phyloP scores from a whole-genome alignment of 2,113 vertebrate species.

The Passer montanus region DNA sequence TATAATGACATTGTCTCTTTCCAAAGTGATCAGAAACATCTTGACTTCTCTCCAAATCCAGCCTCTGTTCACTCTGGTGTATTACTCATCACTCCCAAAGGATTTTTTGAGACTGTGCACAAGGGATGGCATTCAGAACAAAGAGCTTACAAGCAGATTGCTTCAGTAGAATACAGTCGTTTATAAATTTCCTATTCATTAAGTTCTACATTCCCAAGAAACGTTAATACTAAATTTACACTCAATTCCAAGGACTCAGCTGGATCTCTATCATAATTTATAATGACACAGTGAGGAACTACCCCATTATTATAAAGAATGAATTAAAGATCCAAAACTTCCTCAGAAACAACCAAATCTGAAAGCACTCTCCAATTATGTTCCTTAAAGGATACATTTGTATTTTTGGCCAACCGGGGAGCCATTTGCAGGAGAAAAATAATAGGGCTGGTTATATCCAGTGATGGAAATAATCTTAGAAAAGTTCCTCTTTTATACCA shows the following conservation, averaged over 20 bases:
- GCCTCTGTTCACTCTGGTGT: constrained; percentile 16
- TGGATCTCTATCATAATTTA: constrained; percentile 18
- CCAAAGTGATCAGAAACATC: constrained; percentile 43
- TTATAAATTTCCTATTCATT: constrained; percentile 69
- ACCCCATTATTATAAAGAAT: background rate
- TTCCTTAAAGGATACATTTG: background rate
- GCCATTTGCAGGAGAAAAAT: background rate
- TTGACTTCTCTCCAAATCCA: constrained; percentile 31
- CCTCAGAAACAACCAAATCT: background rate
- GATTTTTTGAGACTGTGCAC: constrained; percentile 23
- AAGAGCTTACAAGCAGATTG: constrained; percentile 52
- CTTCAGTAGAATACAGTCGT: constrained; percentile 30
- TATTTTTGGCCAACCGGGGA: constrained; percentile 5
- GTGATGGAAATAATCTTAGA: background rate
- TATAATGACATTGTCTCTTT: constrained; percentile 34
- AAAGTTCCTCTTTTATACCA: background rate
- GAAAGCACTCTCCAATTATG: background rate
- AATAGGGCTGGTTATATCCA: background rate
- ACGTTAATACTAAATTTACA: constrained; percentile 50
- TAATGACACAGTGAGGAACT: constrained; percentile 2
- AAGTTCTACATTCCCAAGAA: constrained; percentile 56
- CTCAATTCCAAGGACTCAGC: constrained; percentile 5
- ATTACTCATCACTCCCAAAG: constrained; percentile 31
- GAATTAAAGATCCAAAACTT: background rate
- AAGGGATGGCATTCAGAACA: constrained; percentile 30